Evolutionary conservation across 2,888 invertebrate species (phyloP), one percentile per base, ranked within the genome.

Genomic region (Dynastes maya): DNA sequence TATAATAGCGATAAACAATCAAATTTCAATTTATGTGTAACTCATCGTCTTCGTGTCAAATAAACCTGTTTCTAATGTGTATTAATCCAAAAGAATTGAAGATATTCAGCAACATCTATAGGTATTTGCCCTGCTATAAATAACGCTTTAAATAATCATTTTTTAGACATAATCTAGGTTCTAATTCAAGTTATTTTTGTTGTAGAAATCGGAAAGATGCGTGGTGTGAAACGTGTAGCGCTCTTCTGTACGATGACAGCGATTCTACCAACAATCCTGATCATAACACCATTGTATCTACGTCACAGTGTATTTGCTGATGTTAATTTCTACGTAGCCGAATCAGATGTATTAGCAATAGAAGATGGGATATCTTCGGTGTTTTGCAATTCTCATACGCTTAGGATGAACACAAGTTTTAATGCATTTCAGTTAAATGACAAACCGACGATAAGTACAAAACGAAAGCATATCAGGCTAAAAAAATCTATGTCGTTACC

Each of bases 321-420:
- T 90, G 94, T 95, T 29, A 90, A 91, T 81, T 95, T 95, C 85
- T 92, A 92, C 82, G 94, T 96, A 83, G 94, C 95, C 8, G 96
- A 96, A 87, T 96, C 96, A 0, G 96, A 96, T 89, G 94, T 96
- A 22, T 91, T 96, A 72, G 95, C 95, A 87, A 94, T 96, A 80
- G 92, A 93, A 79, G 94, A 95, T 88, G 96, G 96, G 53, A 93
- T 96, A 80, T 96, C 96, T 9, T 93, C 95, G 61, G 89, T 96
- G 84, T 96, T 96, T 90, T 96, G 96, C 87, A 90, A 95, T 89
- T 92, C 92, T 84, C 95, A 96, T 87, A 93, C 93, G 58, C 88
- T 96, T 72, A 91, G 90, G 86, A 96, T 96, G 95, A 95, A 94
- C 86, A 91, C 92, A 9, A 89, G 91, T 0, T 92, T 92, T 83